Percentiles rank a stretch among this genome's conserved stretches.
Evolutionary conservation across 92 coral and sea anemone genomes (phyloP).

Genomic region (Porites divaricata): DNA sequence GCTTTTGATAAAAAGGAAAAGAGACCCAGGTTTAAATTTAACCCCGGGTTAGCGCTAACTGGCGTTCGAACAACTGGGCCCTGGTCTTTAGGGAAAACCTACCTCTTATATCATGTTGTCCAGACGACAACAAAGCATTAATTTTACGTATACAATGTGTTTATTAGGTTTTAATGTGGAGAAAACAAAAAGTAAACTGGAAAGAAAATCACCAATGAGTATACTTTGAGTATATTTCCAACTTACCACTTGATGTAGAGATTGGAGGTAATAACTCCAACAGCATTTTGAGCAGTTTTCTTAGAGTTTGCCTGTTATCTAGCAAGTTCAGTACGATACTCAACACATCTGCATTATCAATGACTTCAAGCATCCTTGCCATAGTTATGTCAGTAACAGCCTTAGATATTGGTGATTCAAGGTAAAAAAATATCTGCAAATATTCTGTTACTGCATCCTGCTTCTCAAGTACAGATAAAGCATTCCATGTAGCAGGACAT

Average conservation of each 20-base stretch:
- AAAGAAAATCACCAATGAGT: neutral
- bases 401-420: conserved; percentile 31
- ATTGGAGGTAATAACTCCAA: conserved; percentile 69
- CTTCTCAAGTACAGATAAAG: conserved; percentile 54
- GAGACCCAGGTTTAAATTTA: no score
- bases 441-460: conserved; percentile 47
- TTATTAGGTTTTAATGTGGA: no score
- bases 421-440: conserved; percentile 48
- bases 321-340: conserved; percentile 61
- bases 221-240: neutral
- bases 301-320: conserved; percentile 15
- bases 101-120: no score
- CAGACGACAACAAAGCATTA: no score
- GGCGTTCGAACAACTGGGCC: no score
- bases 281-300: conserved; percentile 48
- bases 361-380: conserved; percentile 76
- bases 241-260: conserved; percentile 60
- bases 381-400: conserved; percentile 54
- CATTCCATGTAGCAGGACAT: conserved; percentile 35
- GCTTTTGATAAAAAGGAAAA: no score
- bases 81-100: no score
- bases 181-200: neutral
- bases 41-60: no score
- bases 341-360: conserved; percentile 59
- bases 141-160: no score